These are phyloP conservation scores for Heterodera filipjevi DNA, from an alignment of 2,888 invertebrate species.

Conservation along the genomic window DNA sequence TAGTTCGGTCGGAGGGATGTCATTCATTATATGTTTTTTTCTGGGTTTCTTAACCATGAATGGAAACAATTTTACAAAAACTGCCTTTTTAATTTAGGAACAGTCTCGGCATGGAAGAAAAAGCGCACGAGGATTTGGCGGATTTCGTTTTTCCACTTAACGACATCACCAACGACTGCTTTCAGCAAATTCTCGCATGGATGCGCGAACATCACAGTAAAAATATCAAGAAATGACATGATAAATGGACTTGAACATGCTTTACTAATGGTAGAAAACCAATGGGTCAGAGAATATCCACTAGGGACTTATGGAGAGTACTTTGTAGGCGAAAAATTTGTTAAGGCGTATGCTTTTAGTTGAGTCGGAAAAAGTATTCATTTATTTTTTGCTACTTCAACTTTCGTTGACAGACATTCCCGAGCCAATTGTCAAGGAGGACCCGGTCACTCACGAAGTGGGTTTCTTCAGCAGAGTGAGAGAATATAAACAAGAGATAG, in stretches of 20 bases:
- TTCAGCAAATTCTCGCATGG: constrained; percentile 18
- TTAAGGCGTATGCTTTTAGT: no score
- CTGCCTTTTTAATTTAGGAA: background rate
- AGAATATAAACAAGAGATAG: background rate
- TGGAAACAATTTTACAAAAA: background rate
- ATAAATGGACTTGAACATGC: no score
- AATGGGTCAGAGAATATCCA: no score
- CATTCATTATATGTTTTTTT: no score
- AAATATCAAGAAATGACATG: no score
- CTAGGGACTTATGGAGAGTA: no score
- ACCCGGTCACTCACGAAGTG: constrained; percentile 6
- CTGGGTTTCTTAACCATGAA: background rate
- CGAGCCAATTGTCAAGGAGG: constrained; percentile 15
- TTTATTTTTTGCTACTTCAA: background rate
- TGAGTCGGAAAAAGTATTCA: no score
- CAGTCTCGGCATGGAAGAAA: background rate
- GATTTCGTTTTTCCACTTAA: constrained; percentile 19
- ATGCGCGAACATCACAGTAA: constrained; percentile 23
- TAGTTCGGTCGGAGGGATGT: no score
- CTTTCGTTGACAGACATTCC: background rate
- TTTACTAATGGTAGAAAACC: no score
- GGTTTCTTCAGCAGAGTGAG: background rate
- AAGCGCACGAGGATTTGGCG: background rate
- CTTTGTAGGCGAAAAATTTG: no score
- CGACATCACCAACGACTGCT: constrained; percentile 19